Evolutionary conservation across 2,113 vertebrate species (phyloP).

Genomic region (Irena cyanogastra): DNA sequence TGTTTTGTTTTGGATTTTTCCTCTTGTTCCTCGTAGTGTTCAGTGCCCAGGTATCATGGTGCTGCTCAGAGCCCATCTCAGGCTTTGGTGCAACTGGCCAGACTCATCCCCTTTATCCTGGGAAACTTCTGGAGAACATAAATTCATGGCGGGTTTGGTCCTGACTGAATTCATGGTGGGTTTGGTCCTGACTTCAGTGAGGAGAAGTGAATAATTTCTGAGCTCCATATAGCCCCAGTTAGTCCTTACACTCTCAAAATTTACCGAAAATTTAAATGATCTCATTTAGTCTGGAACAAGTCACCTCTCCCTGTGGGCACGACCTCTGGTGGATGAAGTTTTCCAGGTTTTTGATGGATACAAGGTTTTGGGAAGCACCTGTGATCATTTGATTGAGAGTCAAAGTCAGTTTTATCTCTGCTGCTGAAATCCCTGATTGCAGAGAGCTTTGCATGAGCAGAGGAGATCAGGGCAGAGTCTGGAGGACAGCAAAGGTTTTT

Average conservation of each 20-base stretch:
- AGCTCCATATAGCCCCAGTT: neutral
- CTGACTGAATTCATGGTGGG: neutral
- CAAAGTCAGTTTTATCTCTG: neutral
- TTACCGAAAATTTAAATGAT: neutral
- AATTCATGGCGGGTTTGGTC: neutral
- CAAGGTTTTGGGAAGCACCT: neutral
- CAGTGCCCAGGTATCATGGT: neutral
- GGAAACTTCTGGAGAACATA: fast-evolving
- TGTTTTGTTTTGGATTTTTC: neutral
- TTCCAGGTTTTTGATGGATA: neutral
- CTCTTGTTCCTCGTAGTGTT: neutral
- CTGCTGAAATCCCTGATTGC: neutral
- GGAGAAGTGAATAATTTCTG: neutral
- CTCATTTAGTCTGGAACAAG: neutral
- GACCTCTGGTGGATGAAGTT: neutral
- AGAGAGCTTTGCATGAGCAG: neutral
- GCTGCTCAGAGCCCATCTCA: neutral
- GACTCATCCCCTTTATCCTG: neutral
- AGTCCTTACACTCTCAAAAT: neutral
- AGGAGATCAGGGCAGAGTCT: neutral
- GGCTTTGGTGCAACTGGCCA: neutral
- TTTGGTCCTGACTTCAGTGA: neutral
- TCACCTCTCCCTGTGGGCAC: fast-evolving
- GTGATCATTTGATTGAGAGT: neutral
- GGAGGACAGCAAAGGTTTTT: neutral